Evolutionary conservation across 2,113 vertebrate species (phyloP).

Genomic region (Circaetus gallicus): DNA sequence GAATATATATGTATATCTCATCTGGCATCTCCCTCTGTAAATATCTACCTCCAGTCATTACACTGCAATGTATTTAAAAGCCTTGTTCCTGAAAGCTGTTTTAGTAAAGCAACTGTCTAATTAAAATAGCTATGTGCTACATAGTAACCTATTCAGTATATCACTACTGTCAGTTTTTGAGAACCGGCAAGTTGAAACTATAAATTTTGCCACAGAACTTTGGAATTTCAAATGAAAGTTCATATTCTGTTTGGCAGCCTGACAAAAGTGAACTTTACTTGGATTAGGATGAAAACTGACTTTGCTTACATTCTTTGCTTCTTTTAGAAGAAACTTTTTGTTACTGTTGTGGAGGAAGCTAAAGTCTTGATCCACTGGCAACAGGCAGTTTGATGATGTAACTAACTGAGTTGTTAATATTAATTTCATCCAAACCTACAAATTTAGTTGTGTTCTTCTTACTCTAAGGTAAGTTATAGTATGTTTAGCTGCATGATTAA

Average conservation of each 20-base stretch:
- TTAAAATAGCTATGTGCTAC: background rate
- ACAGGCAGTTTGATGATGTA: background rate
- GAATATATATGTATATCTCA: background rate
- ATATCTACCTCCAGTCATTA: background rate
- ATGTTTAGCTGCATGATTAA: background rate
- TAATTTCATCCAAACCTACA: background rate
- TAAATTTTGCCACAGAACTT: background rate
- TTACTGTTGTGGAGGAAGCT: background rate
- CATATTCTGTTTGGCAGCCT: background rate
- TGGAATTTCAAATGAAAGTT: background rate
- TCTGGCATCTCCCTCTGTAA: background rate
- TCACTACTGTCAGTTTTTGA: background rate
- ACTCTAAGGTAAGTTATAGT: background rate
- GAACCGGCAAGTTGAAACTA: background rate
- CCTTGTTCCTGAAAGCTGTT: background rate
- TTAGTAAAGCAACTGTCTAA: background rate
- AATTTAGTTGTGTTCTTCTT: background rate
- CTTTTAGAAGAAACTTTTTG: background rate
- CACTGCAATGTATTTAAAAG: background rate
- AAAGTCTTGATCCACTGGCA: background rate
- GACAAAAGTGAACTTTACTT: background rate
- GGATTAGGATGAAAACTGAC: background rate
- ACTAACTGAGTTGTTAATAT: background rate
- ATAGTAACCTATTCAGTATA: background rate
- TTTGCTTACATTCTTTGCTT: background rate